phyloP scores from a whole-genome alignment of 2,113 vertebrate species.

The Hepsetus odoe region DNA sequence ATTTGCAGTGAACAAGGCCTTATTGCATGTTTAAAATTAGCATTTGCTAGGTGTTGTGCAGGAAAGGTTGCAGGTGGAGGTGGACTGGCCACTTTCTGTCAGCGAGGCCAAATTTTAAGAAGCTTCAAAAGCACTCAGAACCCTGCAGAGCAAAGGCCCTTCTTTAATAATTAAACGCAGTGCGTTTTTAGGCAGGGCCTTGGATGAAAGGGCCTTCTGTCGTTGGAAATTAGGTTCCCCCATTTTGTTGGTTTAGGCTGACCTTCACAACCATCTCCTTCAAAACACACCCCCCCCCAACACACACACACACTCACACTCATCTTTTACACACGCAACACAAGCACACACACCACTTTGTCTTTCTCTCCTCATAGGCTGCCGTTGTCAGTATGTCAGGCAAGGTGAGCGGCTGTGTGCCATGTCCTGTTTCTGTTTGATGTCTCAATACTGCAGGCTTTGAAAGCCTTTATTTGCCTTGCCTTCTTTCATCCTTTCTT shows the following conservation, averaged over 20 bases:
- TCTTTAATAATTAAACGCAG: slow-evolving; percentile 89
- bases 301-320: slow-evolving; percentile 38
- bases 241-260: slow-evolving; percentile 68
- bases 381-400: slow-evolving; percentile 60
- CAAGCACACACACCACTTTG: slow-evolving; percentile 13
- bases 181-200: slow-evolving; percentile 78
- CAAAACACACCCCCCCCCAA: slow-evolving; percentile 33
- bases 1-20: too few relatives aligned
- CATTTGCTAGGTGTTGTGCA: slow-evolving; percentile 73
- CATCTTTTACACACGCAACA: slow-evolving; percentile 28
- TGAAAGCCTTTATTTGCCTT: slow-evolving; percentile 42
- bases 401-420: slow-evolving; percentile 40
- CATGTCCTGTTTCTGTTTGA: slow-evolving; percentile 40
- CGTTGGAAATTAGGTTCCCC: slow-evolving; percentile 81
- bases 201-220: slow-evolving; percentile 84
- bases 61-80: slow-evolving; percentile 71
- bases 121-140: slow-evolving; percentile 76
- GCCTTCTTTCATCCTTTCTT: slow-evolving; percentile 47
- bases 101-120: slow-evolving; percentile 83
- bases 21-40: slow-evolving; percentile 74
- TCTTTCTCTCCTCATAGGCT: slow-evolving; percentile 26
- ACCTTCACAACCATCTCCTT: slow-evolving; percentile 39
- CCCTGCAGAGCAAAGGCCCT: slow-evolving; percentile 63
- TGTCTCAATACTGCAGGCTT: slow-evolving; percentile 40
- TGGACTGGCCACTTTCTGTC: slow-evolving; percentile 83